These are phyloP conservation scores for Ctena decussata DNA, from an alignment of 2,888 invertebrate species.

Conservation along the genomic window DNA sequence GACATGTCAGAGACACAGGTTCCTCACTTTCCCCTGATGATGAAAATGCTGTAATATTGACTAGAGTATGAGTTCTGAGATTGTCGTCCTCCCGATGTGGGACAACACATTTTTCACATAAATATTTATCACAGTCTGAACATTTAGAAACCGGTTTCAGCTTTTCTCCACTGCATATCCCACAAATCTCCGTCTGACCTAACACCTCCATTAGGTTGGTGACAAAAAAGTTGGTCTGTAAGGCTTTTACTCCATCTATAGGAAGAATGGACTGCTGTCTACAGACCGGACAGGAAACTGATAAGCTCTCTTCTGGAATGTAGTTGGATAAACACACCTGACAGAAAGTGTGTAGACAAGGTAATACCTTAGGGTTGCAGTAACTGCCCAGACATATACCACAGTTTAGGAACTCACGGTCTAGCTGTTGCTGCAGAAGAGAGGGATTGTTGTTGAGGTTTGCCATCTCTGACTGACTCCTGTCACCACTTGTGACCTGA, in stretches of 20 bases:
- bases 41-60: conserved; percentile 79
- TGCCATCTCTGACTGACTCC: conserved; percentile 70
- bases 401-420: conserved; percentile 84
- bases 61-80: conserved; percentile 74
- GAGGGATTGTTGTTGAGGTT: conserved; percentile 64
- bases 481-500: conserved; percentile 69
- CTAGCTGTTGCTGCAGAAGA: conserved; percentile 72
- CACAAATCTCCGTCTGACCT: conserved; percentile 78
- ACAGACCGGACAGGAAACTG: conserved; percentile 88
- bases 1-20: conserved; percentile 82
- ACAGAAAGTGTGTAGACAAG: conserved; percentile 88
- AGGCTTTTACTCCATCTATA: conserved; percentile 87
- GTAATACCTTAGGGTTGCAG: conserved; percentile 87
- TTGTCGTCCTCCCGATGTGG: conserved; percentile 77
- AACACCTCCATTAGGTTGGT: conserved; percentile 87
- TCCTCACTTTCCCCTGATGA: conserved; percentile 74
- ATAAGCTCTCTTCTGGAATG: conserved; percentile 87
- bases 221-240: conserved; percentile 87
- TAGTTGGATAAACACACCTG: conserved; percentile 87
- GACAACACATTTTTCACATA: conserved; percentile 83
- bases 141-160: conserved; percentile 82
- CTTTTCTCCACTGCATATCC: conserved; percentile 75
- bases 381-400: conserved; percentile 86
- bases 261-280: conserved; percentile 88
- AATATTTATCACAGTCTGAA: conserved; percentile 81